Percentiles rank a stretch among this genome's conserved stretches.
Conservation (phyloP, 2,888 invertebrate genomes). For the Synanthedon myopaeformis region DNA sequence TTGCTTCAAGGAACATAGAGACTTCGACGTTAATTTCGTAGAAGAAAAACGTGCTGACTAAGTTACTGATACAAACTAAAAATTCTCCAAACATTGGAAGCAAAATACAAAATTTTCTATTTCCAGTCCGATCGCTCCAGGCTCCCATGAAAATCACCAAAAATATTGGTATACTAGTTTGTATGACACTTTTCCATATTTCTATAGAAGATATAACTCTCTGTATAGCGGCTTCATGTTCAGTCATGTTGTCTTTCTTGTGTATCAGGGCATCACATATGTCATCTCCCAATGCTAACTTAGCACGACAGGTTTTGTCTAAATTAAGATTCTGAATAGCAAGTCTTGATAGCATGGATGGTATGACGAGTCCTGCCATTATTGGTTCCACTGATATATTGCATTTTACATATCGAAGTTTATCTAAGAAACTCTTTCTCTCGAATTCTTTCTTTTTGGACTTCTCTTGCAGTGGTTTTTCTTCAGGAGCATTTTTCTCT, state of each 20-base stretch:
- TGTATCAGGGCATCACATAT: constrained; percentile 46
- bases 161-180: constrained; percentile 66
- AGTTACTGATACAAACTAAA: constrained; percentile 52
- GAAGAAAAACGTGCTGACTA: constrained; percentile 66
- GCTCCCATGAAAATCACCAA: constrained; percentile 71
- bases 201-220: constrained; percentile 65
- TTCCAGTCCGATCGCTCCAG: constrained; percentile 72
- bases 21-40: constrained; percentile 64
- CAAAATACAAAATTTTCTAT: constrained; percentile 68
- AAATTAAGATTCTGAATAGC: constrained; percentile 69
- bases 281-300: constrained; percentile 33
- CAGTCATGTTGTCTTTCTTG: constrained; percentile 61
- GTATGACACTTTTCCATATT: constrained; percentile 68
- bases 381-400: constrained; percentile 80
- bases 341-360: constrained; percentile 73
- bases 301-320: constrained; percentile 53
- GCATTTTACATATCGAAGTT: constrained; percentile 57
- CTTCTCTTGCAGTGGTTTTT: constrained; percentile 31
- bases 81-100: constrained; percentile 67
- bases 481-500: constrained; percentile 27
- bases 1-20: constrained; percentile 61
- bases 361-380: constrained; percentile 76
- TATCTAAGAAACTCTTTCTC: constrained; percentile 61
- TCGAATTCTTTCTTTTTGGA: constrained; percentile 15
- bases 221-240: constrained; percentile 73